phyloP scores from a whole-genome alignment of 2,113 vertebrate species.

The Micronycteris hirsuta region DNA sequence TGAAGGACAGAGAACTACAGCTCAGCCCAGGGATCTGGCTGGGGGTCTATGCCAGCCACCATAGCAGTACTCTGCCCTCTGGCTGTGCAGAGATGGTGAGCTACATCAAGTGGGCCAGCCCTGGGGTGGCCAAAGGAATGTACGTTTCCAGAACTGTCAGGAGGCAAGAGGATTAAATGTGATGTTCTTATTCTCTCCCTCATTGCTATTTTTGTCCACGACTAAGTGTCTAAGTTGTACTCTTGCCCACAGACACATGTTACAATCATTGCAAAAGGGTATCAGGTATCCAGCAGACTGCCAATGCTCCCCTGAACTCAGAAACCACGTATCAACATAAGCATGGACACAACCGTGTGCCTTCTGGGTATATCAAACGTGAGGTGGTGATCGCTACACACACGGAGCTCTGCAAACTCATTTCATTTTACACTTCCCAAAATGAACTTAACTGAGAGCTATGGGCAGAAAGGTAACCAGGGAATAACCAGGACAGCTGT shows the following conservation, averaged over 20 bases:
- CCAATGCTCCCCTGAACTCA: neutral
- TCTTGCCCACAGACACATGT: neutral
- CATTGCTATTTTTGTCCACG: accelerated
- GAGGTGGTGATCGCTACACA: accelerated
- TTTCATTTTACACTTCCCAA: neutral
- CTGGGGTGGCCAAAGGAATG: neutral
- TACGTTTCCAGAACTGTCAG: neutral
- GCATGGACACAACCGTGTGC: accelerated
- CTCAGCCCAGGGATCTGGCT: no score
- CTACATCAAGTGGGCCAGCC: no score
- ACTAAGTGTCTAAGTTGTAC: neutral
- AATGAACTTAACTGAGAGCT: neutral
- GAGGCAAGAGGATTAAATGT: neutral
- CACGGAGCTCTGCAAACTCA: neutral
- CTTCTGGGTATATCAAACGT: neutral
- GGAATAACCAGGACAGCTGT: neutral
- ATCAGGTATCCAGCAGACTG: neutral
- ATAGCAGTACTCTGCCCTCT: accelerated
- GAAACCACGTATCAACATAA: accelerated
- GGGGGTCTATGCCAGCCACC: neutral
- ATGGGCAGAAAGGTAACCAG: neutral
- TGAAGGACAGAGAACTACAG: accelerated
- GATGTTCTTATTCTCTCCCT: neutral
- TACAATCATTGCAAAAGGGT: neutral
- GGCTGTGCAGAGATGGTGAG: accelerated